These are phyloP conservation scores for Vollenhovia emeryi DNA, from an alignment of 1,140 invertebrate species.

Conservation along the genomic window DNA sequence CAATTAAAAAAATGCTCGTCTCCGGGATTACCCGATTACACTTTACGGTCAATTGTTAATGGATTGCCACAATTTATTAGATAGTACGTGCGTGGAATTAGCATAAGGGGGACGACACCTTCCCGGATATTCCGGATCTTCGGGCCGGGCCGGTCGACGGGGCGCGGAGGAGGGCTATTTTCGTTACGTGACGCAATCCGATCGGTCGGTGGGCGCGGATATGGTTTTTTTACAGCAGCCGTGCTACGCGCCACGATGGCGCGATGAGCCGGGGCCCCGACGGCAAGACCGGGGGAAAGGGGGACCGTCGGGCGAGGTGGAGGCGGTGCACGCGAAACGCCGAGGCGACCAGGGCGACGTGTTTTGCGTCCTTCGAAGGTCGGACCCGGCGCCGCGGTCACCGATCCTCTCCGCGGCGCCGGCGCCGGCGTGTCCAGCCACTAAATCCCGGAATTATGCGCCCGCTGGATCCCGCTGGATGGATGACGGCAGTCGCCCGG, in stretches of 20 bases:
- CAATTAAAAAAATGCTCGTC: too few relatives aligned
- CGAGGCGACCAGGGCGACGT: conserved; percentile 35
- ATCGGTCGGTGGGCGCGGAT: conserved; percentile 58
- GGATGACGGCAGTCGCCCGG: neutral
- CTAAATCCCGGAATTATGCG: conserved; percentile 66
- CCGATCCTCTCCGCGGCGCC: conserved; percentile 53
- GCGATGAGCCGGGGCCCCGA: neutral
- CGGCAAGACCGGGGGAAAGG: neutral
- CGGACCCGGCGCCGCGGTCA: conserved; percentile 68
- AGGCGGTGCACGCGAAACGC: conserved; percentile 50
- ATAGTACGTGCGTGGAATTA: too few relatives aligned
- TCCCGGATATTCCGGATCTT: conserved; percentile 1
- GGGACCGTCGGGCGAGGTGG: neutral
- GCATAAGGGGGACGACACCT: too few relatives aligned
- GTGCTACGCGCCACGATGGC: conserved; percentile 10
- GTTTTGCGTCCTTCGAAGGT: conserved; percentile 77
- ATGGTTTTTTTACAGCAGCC: conserved; percentile 66
- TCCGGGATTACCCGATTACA: too few relatives aligned
- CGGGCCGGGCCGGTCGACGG: neutral
- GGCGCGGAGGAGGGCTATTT: conserved; percentile 66
- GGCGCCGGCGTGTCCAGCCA: conserved; percentile 62
- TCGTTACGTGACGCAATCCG: conserved; percentile 72
- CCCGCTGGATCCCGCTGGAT: conserved; percentile 39
- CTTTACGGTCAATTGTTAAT: too few relatives aligned
- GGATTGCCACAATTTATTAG: too few relatives aligned